Base-by-base conservation (phyloP, 2,113 vertebrate genomes). In the Stigmatopora argus region DNA sequence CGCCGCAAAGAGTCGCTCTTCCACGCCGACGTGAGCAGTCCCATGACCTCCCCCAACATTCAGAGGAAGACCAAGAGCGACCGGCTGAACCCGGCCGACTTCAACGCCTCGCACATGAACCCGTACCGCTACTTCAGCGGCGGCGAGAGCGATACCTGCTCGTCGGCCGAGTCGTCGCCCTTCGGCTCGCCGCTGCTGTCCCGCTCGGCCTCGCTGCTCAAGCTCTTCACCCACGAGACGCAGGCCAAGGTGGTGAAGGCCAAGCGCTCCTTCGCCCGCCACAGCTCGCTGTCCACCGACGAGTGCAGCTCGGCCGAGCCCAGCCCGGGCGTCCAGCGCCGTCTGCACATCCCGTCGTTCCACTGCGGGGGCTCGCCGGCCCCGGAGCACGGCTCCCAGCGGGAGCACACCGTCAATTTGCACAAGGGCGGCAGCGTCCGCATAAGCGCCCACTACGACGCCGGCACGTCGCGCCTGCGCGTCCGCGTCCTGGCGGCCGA, bases 141-240 rank as follows among this genome's bases (percentile, higher is more conserved):
- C 0, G 95, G 95, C 0, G 97, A 99, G 65, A 98, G 97, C 2
- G 96, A 99, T 88, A 98, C 97, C 0, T 94, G 94, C 71, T 98
- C 97, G 31, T 99, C 97, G 0, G 95, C 95, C 0, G 97, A 99
- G 83, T 98, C 97, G 0, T 98, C 96, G 0, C 97, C 96, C 0
- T 98, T 98, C 23, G 92, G 93, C 58, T 99, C 97, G 0, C 97
- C 97, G 0, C 82, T 99, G 75, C 91, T 99, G 0, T 96, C 96
- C 0, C 94, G 97, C 63, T 98, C 97, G 0, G 93, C 95, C 10
- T 99, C 96, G 0, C 88, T 99, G 72, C 92, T 99, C 65, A 95
- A 93, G 84, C 91, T 96, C 80, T 96, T 98, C 76, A 94, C 93
- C 23, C 94, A 95, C 41, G 97, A 98, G 74, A 92, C 95, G 51